Base-by-base conservation (phyloP, 2,888 invertebrate species). In the Pherbina coryleti region DNA sequence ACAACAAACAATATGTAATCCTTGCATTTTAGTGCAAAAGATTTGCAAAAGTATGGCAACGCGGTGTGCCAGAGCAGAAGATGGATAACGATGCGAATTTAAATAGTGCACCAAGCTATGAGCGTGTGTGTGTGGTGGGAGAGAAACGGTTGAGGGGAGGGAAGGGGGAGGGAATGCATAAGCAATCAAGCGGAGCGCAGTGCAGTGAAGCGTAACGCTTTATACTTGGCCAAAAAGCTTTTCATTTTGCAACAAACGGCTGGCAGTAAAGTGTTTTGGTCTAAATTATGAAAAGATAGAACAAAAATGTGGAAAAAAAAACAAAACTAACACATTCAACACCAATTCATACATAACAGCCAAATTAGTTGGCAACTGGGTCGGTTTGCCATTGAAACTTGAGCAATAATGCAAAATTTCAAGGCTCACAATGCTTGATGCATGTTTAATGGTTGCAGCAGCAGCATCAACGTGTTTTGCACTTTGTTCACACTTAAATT, bases 21-120 rank as follows among this genome's bases (percentile, higher is more conserved):
- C 37, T 19, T 19, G n/a, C 57, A 70, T 28, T 28, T 31, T 28
- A 22, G 67, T 44, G 67, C 67, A 44, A 31, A 71, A 34, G 53
- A 53, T 53, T 53, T 55, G 55, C 31, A 53, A 55, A 53, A 71
- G 17, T 34, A n/a, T 37, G 66, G 66, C 17, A 37, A 37, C 64
- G 31, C 49, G 51, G 51, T 22, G 57, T 28, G n/a, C 67, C 28
- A 66, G 49, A 51, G 3, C 31, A 37, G 19, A 80, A 67, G 77
- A 81, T 77, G 75, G 76, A 80, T 78, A 57, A 51, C 73, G 57
- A 77, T 79, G 79, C 75, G 79, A 78, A 80, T 81, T 81, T 78
- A 82, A 81, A 81, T 78, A 76, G 34, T 75, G 60, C 72, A 73
- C 17, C 66, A 37, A 19, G 34, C 44, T 4, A 28, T 19, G 11